phyloP scores from a whole-genome alignment of 2,113 vertebrate genomes.

The Polypterus bichir region DNA sequence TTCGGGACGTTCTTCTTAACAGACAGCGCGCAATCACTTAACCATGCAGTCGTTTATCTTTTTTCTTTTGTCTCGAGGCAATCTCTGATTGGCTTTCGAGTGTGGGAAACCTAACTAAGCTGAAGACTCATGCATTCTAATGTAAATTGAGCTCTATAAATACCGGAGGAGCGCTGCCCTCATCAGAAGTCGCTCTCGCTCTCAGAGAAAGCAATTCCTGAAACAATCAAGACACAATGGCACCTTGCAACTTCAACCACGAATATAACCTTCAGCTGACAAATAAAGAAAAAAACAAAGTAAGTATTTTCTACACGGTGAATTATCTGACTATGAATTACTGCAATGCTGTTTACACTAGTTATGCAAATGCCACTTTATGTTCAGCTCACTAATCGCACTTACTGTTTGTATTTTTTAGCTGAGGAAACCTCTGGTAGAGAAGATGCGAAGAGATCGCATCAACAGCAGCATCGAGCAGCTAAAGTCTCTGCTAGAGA shows the following conservation, averaged over 20 bases:
- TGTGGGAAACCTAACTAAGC: conserved; percentile 46
- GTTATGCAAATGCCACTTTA: too few species aligned
- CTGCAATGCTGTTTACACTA: too few species aligned
- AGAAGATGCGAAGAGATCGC: conserved; percentile 52
- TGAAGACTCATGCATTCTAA: conserved; percentile 29
- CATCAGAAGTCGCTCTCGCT: too few species aligned
- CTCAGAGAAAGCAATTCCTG: too few species aligned
- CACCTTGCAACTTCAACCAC: conserved; percentile 29
- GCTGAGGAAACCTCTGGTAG: conserved; percentile 37
- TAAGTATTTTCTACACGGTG: conserved; percentile 28
- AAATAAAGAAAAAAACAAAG: conserved; percentile 47
- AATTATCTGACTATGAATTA: too few species aligned
- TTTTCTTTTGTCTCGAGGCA: conserved; percentile 23
- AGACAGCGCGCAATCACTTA: conserved; percentile 33
- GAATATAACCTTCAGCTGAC: conserved; percentile 22
- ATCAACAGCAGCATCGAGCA: conserved; percentile 57
- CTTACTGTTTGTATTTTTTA: background rate
- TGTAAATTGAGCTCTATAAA: conserved; percentile 27
- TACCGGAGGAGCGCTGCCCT: background rate
- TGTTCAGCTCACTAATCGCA: too few species aligned
- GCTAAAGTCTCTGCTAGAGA: conserved; percentile 47
- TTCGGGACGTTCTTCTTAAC: conserved; percentile 30
- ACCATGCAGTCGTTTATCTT: conserved; percentile 36
- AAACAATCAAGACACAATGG: conserved; percentile 22
- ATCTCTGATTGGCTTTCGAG: conserved; percentile 45